Evolutionary conservation across 2,113 vertebrate species (phyloP), one percentile per base, ranked within the genome.

Genomic region (Opisthocomus hoazin): DNA sequence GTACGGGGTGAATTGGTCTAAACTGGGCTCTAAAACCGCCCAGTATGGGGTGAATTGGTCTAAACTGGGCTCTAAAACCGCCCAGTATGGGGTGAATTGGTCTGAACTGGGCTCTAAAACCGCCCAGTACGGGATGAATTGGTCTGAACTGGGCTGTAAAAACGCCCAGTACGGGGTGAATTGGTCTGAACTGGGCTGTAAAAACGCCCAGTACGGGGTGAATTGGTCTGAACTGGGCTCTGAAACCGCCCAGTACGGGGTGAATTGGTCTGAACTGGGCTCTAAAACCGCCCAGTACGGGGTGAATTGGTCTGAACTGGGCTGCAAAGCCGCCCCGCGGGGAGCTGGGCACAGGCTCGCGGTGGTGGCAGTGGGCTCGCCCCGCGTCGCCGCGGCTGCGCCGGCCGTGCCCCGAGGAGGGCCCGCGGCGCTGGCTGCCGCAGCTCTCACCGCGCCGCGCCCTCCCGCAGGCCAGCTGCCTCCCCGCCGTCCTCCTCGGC

Each of bases 391-490:
- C 34, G 41, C 70, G 56, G 39, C 34, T 19, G 17, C 18, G 1
- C 48, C 37, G 32, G 37, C 20, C 1, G 2, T 23, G 34, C 50
- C 53, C 1, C 1, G 1, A 30, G 45, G 85, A 80, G 58, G n/a
- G 20, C 11, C 1, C 3, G 24, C 24, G 26, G 21, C 34, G 9
- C 46, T 50, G 11, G 65, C 23, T 66, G 48, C 39, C 1, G 3
- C 6, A 2, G 9, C 7, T 61, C 15, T 77, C 46, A 53, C 0
- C 0, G 14, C 30, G n/a, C 10, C 76, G 51, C 53, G 12, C 7
- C 5, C 41, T 61, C 45, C 37, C 29, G 30, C 94, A 99, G 98
- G 99, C 99, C 82, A 99, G 99, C 97, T 99, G 99, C 92, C 99
- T 99, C 53, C 99, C 99, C 1, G 99, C 99, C 15, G 96, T 98